Base-by-base conservation (phyloP, 2,888 invertebrate genomes). In the Yponomeuta cagnagella region DNA sequence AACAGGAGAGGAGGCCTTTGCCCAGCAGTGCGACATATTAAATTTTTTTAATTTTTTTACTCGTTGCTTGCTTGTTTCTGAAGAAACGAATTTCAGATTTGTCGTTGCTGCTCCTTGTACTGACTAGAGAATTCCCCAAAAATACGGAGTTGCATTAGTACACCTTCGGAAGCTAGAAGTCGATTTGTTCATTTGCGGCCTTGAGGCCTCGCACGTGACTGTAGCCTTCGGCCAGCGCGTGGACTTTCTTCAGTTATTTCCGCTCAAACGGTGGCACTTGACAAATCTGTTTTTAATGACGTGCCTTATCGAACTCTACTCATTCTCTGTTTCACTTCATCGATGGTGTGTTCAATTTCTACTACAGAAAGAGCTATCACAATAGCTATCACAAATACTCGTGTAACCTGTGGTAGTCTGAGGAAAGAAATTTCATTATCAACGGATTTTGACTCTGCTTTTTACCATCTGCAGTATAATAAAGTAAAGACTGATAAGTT, bases 241-340 rank as follows among this genome's bases (percentile, higher is more conserved):
- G 48, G 23, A 68, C 68, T 68, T 48, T 68, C 68, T 52, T 68
- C 23, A 37, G 10, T 64, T 0, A 83, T 84, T 84, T 84, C 85
- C 85, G 43, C 43, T 81, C 85, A 78, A 73, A 73, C 72, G 71
- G 71, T 71, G 72, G 76, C 71, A 73, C 74, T 82, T 82, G 81
- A 86, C 82, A 86, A 84, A 87, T 87, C 80, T 82, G 82, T 82
- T 84, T 85, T 84, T 87, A 87, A 88, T 87, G 82, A 83, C 48
- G 23, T 79, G 75, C 77, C 78, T 85, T 85, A 86, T 85, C 83
- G 81, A 83, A 81, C 80, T 77, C 33, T 67, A 43, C 66, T 9
- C 10, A 66, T 67, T 67, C 4, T 10, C 33, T 58, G 52, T 67
- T 67, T 67, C 15, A n/a, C 43, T 67, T 33, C 67, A 67, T 67